A percentile compares a stretch with the other conserved stretches of the same genome.
phyloP scores from a whole-genome alignment of 2,113 vertebrate genomes.

The Eleginops maclovinus region DNA sequence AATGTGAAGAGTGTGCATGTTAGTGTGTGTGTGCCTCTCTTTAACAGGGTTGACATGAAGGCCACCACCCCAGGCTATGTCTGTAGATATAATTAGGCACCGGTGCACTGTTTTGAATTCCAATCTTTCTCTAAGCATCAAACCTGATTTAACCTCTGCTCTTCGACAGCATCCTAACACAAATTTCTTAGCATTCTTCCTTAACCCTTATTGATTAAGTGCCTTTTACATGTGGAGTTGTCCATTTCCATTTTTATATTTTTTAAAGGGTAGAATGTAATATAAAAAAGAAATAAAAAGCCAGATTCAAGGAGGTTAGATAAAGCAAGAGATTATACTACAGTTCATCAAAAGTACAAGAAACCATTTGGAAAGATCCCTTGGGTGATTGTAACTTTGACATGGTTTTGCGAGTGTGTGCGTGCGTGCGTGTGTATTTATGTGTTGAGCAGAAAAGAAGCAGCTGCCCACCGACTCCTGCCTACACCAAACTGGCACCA shows the following conservation, averaged over 20 bases:
- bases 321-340: conserved; percentile 25
- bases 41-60: conserved; percentile 46
- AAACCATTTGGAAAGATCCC: conserved; percentile 31
- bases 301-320: background rate
- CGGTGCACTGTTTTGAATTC: conserved; percentile 24
- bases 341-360: conserved; percentile 58
- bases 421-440: background rate
- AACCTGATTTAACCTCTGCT: conserved; percentile 28
- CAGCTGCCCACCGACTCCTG: conserved; percentile 71
- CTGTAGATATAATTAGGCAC: conserved; percentile 64
- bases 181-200: background rate
- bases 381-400: conserved; percentile 30
- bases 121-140: conserved; percentile 25
- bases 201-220: background rate
- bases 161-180: background rate
- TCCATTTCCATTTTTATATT: background rate
- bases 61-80: conserved; percentile 62
- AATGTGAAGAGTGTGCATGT: conserved; percentile 20
- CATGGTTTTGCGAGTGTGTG: conserved; percentile 30
- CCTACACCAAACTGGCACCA: conserved; percentile 74
- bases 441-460: conserved; percentile 55
- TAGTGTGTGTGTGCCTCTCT: background rate
- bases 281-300: conserved; percentile 1
- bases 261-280: background rate
- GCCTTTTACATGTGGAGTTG: too few species aligned